Conservation (phyloP, 2,797 vertebrate genomes). For the Galaxias olidus region DNA sequence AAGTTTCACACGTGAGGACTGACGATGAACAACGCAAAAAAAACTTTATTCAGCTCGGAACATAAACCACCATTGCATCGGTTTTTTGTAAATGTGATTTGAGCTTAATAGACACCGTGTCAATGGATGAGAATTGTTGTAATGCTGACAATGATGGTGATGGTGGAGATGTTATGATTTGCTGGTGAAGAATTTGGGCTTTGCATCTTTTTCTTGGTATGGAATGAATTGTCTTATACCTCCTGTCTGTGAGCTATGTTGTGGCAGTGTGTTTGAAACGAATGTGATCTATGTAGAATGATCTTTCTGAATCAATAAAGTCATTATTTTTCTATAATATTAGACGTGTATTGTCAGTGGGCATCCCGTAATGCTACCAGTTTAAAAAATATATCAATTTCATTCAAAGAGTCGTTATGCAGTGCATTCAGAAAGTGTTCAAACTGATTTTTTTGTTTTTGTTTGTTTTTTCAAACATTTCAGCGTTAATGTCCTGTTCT, state of each 20-base stretch:
- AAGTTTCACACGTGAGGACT: too few relatives aligned
- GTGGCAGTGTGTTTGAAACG: slow-evolving; percentile 61
- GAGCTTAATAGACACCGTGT: slow-evolving; percentile 46
- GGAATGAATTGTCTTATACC: slow-evolving; percentile 74
- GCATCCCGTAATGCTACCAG: neutral
- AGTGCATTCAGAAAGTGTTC: too few relatives aligned
- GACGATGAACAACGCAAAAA: too few relatives aligned
- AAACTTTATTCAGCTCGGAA: too few relatives aligned
- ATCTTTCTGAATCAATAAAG: slow-evolving; percentile 7
- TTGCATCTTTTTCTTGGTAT: slow-evolving; percentile 59
- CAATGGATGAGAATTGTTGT: slow-evolving; percentile 39
- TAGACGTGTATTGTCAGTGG: neutral
- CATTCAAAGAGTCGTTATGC: too few relatives aligned
- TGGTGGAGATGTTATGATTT: slow-evolving; percentile 51
- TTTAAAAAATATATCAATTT: too few relatives aligned
- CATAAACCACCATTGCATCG: too few relatives aligned
- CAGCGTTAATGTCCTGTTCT: too few relatives aligned
- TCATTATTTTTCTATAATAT: slow-evolving; percentile 62
- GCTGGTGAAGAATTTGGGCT: slow-evolving; percentile 42
- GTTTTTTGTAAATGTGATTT: neutral
- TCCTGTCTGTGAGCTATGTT: slow-evolving; percentile 56
- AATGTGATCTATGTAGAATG: slow-evolving; percentile 69
- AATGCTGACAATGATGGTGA: slow-evolving; percentile 38
- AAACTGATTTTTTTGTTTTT: too few relatives aligned
- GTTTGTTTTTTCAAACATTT: too few relatives aligned